phyloP scores from a whole-genome alignment of 2,797 vertebrate species.

The Petrocephalus schoutedeni region DNA sequence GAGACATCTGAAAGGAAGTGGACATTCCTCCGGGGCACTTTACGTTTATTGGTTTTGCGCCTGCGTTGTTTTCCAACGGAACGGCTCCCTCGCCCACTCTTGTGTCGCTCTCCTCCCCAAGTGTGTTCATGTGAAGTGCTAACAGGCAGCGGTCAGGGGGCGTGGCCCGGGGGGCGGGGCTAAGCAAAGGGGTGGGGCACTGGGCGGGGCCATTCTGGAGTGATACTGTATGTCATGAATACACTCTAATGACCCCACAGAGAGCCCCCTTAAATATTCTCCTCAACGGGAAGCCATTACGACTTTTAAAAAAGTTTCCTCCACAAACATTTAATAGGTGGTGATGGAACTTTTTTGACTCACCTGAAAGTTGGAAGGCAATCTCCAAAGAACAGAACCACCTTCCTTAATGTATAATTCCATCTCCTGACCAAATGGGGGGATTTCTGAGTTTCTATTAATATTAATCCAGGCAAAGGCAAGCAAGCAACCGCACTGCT shows the following conservation, averaged over 20 bases:
- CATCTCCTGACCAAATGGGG: background rate
- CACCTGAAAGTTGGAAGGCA: background rate
- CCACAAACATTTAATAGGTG: background rate
- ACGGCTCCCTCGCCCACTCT: background rate
- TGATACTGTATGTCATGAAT: background rate
- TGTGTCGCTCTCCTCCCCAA: background rate
- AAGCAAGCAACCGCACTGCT: background rate
- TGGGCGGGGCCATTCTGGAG: background rate
- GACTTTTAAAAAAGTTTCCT: background rate
- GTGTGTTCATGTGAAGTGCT: background rate
- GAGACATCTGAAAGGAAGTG: conserved; percentile 12
- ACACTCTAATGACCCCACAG: background rate
- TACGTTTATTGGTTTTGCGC: conserved; percentile 17
- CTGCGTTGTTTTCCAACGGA: background rate
- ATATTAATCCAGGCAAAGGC: background rate
- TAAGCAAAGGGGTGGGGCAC: background rate
- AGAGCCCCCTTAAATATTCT: background rate
- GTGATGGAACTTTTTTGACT: background rate
- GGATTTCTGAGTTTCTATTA: background rate
- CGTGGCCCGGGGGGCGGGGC: background rate
- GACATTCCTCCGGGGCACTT: background rate
- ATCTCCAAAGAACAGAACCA: background rate
- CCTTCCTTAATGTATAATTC: conserved; percentile 1
- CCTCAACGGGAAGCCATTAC: background rate
- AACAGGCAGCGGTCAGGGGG: background rate